phyloP scores from a whole-genome alignment of 1,140 invertebrate species.

The Ceratosolen solmsi region DNA sequence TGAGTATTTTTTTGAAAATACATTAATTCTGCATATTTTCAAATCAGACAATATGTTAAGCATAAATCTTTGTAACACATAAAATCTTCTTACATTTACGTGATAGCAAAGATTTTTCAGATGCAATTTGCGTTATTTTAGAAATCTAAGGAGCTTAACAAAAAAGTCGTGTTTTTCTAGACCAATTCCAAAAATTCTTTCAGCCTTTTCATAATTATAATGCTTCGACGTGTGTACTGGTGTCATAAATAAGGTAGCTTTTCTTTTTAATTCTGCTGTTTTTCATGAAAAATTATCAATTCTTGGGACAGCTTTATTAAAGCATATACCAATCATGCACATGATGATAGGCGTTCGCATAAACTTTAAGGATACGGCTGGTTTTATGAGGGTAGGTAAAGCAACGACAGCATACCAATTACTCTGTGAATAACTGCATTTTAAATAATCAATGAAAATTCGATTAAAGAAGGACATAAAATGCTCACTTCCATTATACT shows the following conservation, averaged over 20 bases:
- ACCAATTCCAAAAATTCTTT: neutral
- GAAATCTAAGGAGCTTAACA: too few species aligned
- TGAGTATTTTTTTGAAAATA: too few species aligned
- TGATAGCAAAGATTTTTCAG: too few species aligned
- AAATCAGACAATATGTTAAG: too few species aligned
- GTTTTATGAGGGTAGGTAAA: neutral
- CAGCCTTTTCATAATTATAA: neutral
- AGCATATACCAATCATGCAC: neutral
- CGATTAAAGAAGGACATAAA: neutral
- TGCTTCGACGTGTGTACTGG: neutral
- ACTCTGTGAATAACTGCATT: neutral
- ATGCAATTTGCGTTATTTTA: too few species aligned
- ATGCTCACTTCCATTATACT: neutral
- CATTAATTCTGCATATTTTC: too few species aligned
- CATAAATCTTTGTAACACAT: too few species aligned
- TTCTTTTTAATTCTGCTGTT: neutral
- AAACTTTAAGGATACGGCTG: neutral
- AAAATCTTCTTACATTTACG: too few species aligned
- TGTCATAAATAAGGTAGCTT: neutral
- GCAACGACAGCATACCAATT: neutral
- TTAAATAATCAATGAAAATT: conserved; percentile 19
- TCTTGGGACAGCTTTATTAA: neutral
- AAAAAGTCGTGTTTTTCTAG: too few species aligned
- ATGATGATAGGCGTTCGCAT: neutral
- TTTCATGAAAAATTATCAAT: neutral